phyloP scores from a whole-genome alignment of 2,888 invertebrate species.

The Epinotia bilunana region DNA sequence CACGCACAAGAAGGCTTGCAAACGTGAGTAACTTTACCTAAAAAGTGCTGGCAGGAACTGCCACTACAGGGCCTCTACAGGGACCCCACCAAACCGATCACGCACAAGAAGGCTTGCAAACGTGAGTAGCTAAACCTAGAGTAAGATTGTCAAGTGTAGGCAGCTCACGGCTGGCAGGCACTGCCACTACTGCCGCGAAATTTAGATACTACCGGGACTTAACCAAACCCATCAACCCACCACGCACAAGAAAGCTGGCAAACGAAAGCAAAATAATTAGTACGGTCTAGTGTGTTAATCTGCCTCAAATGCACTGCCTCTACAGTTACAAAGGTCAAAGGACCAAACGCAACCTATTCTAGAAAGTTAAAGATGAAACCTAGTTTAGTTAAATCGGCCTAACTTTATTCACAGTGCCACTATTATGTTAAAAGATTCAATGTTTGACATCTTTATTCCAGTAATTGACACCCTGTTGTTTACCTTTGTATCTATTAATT shows the following conservation, averaged over 20 bases:
- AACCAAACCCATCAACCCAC: slow-evolving; percentile 94
- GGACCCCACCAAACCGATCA: slow-evolving; percentile 95
- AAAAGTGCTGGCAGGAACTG: slow-evolving; percentile 95
- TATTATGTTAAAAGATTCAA: no score
- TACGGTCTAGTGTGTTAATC: no score
- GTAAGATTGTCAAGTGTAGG: slow-evolving; percentile 96
- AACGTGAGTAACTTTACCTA: slow-evolving; percentile 76
- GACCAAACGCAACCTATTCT: no score
- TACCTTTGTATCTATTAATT: no score
- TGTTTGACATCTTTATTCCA: no score
- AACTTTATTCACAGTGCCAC: no score
- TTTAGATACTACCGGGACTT: slow-evolving; percentile 96
- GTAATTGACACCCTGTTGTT: no score
- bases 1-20: slow-evolving; percentile 98
- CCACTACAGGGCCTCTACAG: slow-evolving; percentile 98
- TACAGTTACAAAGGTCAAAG: no score
- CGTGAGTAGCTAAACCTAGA: slow-evolving; percentile 83
- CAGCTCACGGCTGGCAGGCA: slow-evolving; percentile 99
- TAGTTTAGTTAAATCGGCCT: no score
- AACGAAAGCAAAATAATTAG: slow-evolving; percentile 74
- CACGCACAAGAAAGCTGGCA: slow-evolving; percentile 97
- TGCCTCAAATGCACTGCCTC: no score
- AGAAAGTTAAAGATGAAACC: no score
- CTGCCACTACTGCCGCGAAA: slow-evolving; percentile 98
- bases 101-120: slow-evolving; percentile 92